Percentiles rank a stretch among this genome's conserved stretches.
phyloP scores from a whole-genome alignment of 2,888 invertebrate genomes.

The Campaea margaritaria region DNA sequence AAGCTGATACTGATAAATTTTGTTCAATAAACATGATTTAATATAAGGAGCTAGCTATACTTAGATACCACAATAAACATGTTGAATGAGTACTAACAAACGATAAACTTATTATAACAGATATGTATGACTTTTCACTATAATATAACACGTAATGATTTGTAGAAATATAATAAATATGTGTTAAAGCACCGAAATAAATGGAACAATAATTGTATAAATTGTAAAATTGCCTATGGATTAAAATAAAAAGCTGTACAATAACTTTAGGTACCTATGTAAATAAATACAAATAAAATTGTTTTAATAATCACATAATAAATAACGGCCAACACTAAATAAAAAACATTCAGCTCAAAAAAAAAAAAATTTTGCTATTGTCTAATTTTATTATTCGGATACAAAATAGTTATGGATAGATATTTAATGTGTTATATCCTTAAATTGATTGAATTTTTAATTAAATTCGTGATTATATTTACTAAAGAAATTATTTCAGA shows the following conservation, averaged over 20 bases:
- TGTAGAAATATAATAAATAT: slow-evolving; percentile 31
- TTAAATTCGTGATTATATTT: too few species aligned
- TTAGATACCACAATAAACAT: slow-evolving; percentile 52
- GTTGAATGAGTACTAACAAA: slow-evolving; percentile 44
- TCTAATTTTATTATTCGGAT: slow-evolving; percentile 15
- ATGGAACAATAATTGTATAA: slow-evolving; percentile 21
- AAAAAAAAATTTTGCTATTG: slow-evolving; percentile 9
- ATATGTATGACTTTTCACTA: slow-evolving; percentile 68
- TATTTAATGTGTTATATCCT: slow-evolving; percentile 14
- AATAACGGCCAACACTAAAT: slow-evolving; percentile 7
- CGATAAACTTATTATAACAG: slow-evolving; percentile 76
- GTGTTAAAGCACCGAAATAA: slow-evolving; percentile 35
- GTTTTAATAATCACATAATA: slow-evolving; percentile 11
- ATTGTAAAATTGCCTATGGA: too few species aligned
- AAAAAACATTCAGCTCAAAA: slow-evolving; percentile 4
- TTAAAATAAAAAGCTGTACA: too few species aligned
- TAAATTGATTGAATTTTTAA: slow-evolving; percentile 20
- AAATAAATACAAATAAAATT: too few species aligned
- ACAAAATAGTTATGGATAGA: slow-evolving; percentile 29
- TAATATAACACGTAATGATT: slow-evolving; percentile 36
- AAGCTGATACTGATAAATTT: background rate
- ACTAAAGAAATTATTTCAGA: too few species aligned
- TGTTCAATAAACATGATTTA: slow-evolving; percentile 7
- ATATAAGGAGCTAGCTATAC: slow-evolving; percentile 36
- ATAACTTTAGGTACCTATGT: too few species aligned